Evolutionary conservation across 2,888 invertebrate species (phyloP).

Genomic region (Watsonalla binaria): DNA sequence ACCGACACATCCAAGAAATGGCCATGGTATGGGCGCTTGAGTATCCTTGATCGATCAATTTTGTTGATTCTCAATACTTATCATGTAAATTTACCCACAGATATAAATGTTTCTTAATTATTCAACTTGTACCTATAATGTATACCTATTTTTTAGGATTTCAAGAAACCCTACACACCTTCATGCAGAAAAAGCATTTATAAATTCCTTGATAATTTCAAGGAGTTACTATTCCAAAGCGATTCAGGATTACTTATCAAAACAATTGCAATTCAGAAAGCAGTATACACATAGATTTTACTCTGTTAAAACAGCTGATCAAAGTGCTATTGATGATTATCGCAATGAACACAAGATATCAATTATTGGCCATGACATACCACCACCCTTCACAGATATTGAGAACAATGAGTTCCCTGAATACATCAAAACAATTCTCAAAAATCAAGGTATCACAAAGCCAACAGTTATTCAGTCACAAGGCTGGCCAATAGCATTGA

Average conservation of each 20-base stretch:
- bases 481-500: slow-evolving; percentile 90
- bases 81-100: background rate
- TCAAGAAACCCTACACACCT: slow-evolving; percentile 30
- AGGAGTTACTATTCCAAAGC: slow-evolving; percentile 26
- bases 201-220: slow-evolving; percentile 20
- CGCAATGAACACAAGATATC: slow-evolving; percentile 84
- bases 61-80: background rate
- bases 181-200: slow-evolving; percentile 17
- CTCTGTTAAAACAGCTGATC: slow-evolving; percentile 43
- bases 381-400: slow-evolving; percentile 86
- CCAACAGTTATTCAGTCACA: slow-evolving; percentile 92
- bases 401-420: slow-evolving; percentile 87
- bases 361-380: slow-evolving; percentile 83
- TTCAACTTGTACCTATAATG: background rate
- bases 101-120: no score
- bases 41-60: background rate
- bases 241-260: slow-evolving; percentile 15
- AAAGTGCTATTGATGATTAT: slow-evolving; percentile 80
- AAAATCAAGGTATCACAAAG: slow-evolving; percentile 80
- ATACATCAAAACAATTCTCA: slow-evolving; percentile 81
- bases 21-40: background rate
- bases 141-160: slow-evolving; percentile 35
- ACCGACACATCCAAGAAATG: background rate
- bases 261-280: slow-evolving; percentile 14
- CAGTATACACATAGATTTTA: slow-evolving; percentile 32